Base-by-base conservation (phyloP, 1,140 invertebrate species). In the Tyrophagus putrescentiae region DNA sequence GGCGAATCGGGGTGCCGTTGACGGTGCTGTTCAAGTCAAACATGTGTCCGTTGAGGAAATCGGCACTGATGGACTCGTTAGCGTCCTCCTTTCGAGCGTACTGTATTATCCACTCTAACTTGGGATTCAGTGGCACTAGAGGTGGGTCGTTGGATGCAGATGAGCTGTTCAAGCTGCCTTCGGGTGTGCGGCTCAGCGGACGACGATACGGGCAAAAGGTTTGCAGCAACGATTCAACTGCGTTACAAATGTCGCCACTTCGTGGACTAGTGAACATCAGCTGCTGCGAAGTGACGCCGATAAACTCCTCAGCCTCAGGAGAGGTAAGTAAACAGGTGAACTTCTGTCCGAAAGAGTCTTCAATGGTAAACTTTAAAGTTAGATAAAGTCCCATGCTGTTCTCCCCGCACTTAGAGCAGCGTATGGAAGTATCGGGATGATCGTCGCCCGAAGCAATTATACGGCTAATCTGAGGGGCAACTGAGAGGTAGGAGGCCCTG, bases 301-400 rank as follows among this genome's bases (percentile, higher is more conserved):
- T 31, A 18, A 54, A 16, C 1, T 28, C 13, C 25, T 54, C 52
- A 54, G 39, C 21, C 27, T 54, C 52, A 54, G 52, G 52, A 13
- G 25, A 31, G n/a, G 52, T 11, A 3, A 54, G 1, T 31, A 32
- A 13, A 27, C n/a, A 31, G 11, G 52, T 13, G 16, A 54, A 16
- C n/a, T 11, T n/a, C n/a, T n/a, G n/a, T 31, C 31, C 52, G 25
- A 13, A 54, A 1, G 16, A n/a, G 39, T 54, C 52, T 54, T 54
- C 13, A 32, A 54, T 13, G 39, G n/a, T n/a, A n/a, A n/a, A n/a
- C n/a, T n/a, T n/a, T n/a, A 54, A 31, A 54, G 13, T 54, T 54
- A 13, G 39, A 54, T 54, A 33, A 1, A 1, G 3, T 16, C 9
- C 32, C 39, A 31, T 3, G 52, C 25, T 31, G 25, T 1, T 4